phyloP scores from a whole-genome alignment of 2,797 vertebrate genomes.

The Enteromius radiatus region DNA sequence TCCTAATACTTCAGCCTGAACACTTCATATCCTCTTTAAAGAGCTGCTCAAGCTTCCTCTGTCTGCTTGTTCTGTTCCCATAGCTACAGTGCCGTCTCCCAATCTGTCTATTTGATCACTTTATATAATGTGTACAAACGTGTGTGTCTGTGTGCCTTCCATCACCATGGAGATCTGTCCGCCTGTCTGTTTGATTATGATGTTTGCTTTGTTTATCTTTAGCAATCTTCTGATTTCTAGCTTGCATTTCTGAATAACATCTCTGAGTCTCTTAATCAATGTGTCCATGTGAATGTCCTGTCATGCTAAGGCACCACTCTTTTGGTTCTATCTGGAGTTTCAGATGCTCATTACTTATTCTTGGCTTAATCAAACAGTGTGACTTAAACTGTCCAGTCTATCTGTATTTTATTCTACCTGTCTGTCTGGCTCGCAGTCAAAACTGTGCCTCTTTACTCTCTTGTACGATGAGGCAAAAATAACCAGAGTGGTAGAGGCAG shows the following conservation, averaged over 20 bases:
- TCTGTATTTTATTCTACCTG: slow-evolving; percentile 4
- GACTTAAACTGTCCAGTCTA: background rate
- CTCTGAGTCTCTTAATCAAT: background rate
- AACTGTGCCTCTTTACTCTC: slow-evolving; percentile 51
- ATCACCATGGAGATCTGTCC: slow-evolving; percentile 55
- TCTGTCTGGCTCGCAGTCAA: slow-evolving; percentile 6
- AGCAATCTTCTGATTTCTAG: slow-evolving; percentile 33
- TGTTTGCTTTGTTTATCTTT: slow-evolving; percentile 46
- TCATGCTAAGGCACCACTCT: background rate
- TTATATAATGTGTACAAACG: slow-evolving; percentile 57
- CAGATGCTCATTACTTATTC: background rate
- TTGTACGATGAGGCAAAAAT: slow-evolving; percentile 68
- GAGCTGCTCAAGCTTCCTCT: background rate
- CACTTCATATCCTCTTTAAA: background rate
- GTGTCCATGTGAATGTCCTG: slow-evolving; percentile 6
- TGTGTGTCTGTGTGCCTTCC: slow-evolving; percentile 48
- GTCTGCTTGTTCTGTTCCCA: slow-evolving; percentile 56
- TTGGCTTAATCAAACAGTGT: background rate
- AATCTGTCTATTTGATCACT: slow-evolving; percentile 55
- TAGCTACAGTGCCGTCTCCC: slow-evolving; percentile 53
- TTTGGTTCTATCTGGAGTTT: slow-evolving; percentile 1
- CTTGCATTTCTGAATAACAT: background rate
- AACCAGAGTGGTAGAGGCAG: slow-evolving; percentile 65
- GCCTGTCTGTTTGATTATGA: slow-evolving; percentile 56
- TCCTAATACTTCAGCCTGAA: background rate